phyloP scores from a whole-genome alignment of 2,888 invertebrate genomes.

The Drosophila macrospina region DNA sequence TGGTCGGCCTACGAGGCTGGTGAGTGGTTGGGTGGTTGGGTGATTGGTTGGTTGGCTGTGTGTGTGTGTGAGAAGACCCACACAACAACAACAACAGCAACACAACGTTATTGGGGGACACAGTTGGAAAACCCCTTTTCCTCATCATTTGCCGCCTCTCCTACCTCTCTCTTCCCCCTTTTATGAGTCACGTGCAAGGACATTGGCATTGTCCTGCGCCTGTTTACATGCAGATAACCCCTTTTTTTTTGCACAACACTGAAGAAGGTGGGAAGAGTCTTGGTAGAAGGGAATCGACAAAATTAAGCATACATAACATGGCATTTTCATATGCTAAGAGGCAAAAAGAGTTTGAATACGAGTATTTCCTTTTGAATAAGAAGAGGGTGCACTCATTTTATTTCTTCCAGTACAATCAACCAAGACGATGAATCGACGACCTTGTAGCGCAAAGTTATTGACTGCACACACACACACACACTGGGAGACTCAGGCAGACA shows the following conservation, averaged over 20 bases:
- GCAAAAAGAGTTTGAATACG: neutral
- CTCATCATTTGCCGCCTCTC: conserved; percentile 5
- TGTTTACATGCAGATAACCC: conserved; percentile 69
- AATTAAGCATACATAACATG: conserved; percentile 58
- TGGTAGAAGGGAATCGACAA: conserved; percentile 19
- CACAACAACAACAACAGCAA: conserved; percentile 15
- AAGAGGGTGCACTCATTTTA: conserved; percentile 37
- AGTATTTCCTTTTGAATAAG: conserved; percentile 21
- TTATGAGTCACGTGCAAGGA: conserved; percentile 63
- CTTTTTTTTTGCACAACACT: neutral
- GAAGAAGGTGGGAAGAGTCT: neutral
- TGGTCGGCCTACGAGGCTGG: neutral
- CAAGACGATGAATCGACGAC: conserved; percentile 63
- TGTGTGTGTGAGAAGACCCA: conserved; percentile 49
- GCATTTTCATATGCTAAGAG: conserved; percentile 47
- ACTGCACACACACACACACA: conserved; percentile 46
- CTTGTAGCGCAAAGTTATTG: conserved; percentile 72
- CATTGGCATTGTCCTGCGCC: conserved; percentile 46
- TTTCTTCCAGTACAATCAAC: conserved; percentile 72
- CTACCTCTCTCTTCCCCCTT: too few relatives aligned
- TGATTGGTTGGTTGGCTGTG: conserved; percentile 4
- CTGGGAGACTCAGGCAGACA: conserved; percentile 5
- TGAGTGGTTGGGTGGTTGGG: neutral
- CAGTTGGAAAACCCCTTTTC: conserved; percentile 3
- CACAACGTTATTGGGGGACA: neutral